Evolutionary conservation across 2,888 invertebrate genomes (phyloP).

Genomic region (Macrostomum cliftonense): DNA sequence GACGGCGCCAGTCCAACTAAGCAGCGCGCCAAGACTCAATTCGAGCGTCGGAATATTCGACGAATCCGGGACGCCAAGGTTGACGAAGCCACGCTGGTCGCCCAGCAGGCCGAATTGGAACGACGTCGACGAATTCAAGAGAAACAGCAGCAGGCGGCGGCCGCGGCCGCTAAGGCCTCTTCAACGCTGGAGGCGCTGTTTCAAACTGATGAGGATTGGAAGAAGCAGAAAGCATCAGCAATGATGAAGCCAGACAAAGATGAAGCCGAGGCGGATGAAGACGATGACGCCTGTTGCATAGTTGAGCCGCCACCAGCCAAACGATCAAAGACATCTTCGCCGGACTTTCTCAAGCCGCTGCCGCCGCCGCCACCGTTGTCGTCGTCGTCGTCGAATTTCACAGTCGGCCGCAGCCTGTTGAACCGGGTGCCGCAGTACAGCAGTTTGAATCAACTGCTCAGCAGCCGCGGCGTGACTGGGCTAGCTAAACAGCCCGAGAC

Average conservation of each 20-base stretch:
- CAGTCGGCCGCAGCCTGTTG: not conserved
- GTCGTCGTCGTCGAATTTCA: not conserved
- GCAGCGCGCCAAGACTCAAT: too few relatives aligned
- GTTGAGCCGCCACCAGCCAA: too few relatives aligned
- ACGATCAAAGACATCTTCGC: too few relatives aligned
- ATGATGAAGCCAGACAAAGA: not conserved
- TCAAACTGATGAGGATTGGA: too few relatives aligned
- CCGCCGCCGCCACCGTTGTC: not conserved
- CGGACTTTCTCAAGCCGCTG: too few relatives aligned
- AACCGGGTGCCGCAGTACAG: not conserved
- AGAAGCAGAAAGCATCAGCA: too few relatives aligned
- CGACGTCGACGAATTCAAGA: slow-evolving; percentile 37
- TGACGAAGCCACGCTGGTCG: slow-evolving; percentile 72
- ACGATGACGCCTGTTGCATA: too few relatives aligned
- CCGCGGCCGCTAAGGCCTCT: slow-evolving; percentile 4
- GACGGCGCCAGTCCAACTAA: too few relatives aligned
- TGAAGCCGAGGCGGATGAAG: too few relatives aligned
- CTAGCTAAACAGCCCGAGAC: not conserved
- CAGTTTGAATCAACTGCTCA: not conserved
- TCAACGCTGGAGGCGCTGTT: slow-evolving; percentile 10
- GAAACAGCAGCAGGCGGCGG: slow-evolving; percentile 24
- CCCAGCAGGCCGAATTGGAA: slow-evolving; percentile 78
- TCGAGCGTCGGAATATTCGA: slow-evolving; percentile 33
- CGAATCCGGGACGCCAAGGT: slow-evolving; percentile 79
- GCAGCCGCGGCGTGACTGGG: not conserved